Evolutionary conservation across 2,888 invertebrate species (phyloP).

Genomic region (Scrobipalpa atriplicella): DNA sequence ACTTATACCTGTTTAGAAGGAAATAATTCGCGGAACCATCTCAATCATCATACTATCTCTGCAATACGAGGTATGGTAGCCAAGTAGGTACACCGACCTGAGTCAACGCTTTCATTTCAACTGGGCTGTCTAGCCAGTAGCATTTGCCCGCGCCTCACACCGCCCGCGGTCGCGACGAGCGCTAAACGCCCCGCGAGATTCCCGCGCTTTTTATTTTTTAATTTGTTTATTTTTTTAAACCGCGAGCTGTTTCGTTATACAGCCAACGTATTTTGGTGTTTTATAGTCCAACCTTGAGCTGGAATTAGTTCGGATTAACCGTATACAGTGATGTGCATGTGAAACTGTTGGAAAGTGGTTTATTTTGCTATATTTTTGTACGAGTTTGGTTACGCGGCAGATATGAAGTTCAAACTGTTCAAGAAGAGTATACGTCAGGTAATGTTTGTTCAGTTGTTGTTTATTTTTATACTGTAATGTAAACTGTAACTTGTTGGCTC

Average conservation of each 20-base stretch:
- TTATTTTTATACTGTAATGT: conserved; percentile 10
- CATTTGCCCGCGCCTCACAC: conserved; percentile 13
- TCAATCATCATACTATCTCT: conserved; percentile 9
- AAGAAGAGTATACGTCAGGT: conserved; percentile 51
- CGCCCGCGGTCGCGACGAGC: conserved; percentile 36
- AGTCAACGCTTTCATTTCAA: conserved; percentile 21
- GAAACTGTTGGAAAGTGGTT: conserved; percentile 46
- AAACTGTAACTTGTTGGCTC: neutral
- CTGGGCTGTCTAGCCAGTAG: neutral
- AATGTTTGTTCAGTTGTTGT: conserved; percentile 24
- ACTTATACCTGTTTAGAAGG: neutral
- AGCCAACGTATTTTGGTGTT: conserved; percentile 41
- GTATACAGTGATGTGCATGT: conserved; percentile 36
- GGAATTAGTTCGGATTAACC: conserved; percentile 42
- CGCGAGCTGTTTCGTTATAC: conserved; percentile 31
- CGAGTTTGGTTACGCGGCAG: neutral
- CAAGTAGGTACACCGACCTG: neutral
- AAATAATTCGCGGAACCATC: neutral
- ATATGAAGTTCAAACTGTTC: conserved; percentile 76
- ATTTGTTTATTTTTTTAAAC: conserved; percentile 20
- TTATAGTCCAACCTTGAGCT: conserved; percentile 49
- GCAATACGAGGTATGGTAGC: neutral
- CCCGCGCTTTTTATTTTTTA: conserved; percentile 25
- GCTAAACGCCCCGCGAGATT: conserved; percentile 37
- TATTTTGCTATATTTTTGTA: conserved; percentile 40